Evolutionary conservation across 2,888 invertebrate species (phyloP).

Genomic region (Euproctis similis): DNA sequence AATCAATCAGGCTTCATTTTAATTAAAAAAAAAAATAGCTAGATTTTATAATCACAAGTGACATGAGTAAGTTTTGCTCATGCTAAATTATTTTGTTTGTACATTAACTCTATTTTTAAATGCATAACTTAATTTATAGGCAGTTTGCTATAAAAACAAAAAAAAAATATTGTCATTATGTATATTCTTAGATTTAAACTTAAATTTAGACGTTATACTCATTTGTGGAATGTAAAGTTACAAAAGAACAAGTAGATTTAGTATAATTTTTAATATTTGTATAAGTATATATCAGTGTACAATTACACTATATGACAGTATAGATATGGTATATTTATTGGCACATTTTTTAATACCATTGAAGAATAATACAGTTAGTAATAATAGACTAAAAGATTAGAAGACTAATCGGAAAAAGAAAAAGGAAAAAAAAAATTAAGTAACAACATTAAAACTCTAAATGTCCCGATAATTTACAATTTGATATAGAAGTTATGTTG

Average conservation of each 20-base stretch:
- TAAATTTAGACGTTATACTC: slow-evolving; percentile 20
- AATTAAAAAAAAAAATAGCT: slow-evolving; percentile 21
- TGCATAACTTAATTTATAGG: slow-evolving; percentile 50
- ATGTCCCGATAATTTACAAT: slow-evolving; percentile 16
- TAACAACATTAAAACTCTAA: slow-evolving; percentile 13
- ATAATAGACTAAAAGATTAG: slow-evolving; percentile 8
- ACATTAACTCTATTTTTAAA: slow-evolving; percentile 62
- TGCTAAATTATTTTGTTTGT: slow-evolving; percentile 70
- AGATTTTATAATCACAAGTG: slow-evolving; percentile 52
- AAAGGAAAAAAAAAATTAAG: slow-evolving; percentile 13
- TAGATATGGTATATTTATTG: slow-evolving; percentile 22
- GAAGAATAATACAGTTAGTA: slow-evolving; percentile 11
- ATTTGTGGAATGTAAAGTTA: slow-evolving; percentile 31
- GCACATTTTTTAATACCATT: slow-evolving; percentile 27
- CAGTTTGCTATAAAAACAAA: slow-evolving; percentile 31
- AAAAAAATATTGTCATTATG: slow-evolving; percentile 37
- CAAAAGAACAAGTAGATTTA: slow-evolving; percentile 20
- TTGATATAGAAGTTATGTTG: slow-evolving; percentile 19
- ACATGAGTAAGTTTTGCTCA: slow-evolving; percentile 48
- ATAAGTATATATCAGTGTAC: slow-evolving; percentile 12
- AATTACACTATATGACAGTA: slow-evolving; percentile 10
- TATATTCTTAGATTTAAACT: slow-evolving; percentile 31
- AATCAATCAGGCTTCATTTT: slow-evolving; percentile 25
- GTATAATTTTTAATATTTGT: slow-evolving; percentile 15
- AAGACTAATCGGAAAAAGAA: slow-evolving; percentile 10